Evolutionary conservation across 35 echinoderm and acorn worm genomes (phyloP).

Genomic region (Stichopus chloronotus): DNA sequence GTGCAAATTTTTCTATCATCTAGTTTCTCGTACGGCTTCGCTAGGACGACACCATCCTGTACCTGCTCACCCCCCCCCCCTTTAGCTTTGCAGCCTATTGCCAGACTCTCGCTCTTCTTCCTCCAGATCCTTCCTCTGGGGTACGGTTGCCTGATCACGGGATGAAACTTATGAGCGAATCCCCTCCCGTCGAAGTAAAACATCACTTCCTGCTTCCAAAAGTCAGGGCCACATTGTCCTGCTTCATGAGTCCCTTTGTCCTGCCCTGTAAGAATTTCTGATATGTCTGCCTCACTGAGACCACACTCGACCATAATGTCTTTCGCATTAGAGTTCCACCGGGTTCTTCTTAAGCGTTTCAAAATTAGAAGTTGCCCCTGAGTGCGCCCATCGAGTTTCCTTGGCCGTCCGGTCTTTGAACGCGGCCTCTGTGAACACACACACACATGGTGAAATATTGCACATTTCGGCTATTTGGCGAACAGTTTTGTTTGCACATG

Average conservation of each 20-base stretch:
- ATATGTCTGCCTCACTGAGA: constrained; percentile 12
- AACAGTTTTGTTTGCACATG: too few species aligned
- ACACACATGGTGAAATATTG: too few species aligned
- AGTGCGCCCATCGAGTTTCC: too few species aligned
- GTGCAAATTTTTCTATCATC: constrained; percentile 1
- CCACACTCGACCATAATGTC: neutral
- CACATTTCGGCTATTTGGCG: too few species aligned
- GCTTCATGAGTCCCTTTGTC: neutral
- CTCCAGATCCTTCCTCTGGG: neutral
- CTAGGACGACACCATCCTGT: neutral
- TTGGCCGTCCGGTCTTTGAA: too few species aligned
- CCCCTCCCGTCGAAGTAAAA: too few species aligned
- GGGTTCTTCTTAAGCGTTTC: too few species aligned
- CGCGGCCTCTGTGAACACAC: too few species aligned
- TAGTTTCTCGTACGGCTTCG: neutral
- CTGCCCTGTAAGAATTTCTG: neutral
- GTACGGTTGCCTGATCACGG: neutral
- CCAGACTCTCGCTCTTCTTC: neutral
- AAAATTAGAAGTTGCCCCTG: too few species aligned
- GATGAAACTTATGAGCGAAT: neutral
- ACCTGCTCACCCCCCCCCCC: neutral
- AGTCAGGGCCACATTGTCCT: too few species aligned
- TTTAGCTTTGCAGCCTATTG: neutral
- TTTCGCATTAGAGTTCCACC: too few species aligned
- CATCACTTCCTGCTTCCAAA: too few species aligned